Evolutionary conservation across 2,888 invertebrate species (phyloP), one percentile per base, ranked within the genome.

Genomic region (Dyspetes luteomarginatus): DNA sequence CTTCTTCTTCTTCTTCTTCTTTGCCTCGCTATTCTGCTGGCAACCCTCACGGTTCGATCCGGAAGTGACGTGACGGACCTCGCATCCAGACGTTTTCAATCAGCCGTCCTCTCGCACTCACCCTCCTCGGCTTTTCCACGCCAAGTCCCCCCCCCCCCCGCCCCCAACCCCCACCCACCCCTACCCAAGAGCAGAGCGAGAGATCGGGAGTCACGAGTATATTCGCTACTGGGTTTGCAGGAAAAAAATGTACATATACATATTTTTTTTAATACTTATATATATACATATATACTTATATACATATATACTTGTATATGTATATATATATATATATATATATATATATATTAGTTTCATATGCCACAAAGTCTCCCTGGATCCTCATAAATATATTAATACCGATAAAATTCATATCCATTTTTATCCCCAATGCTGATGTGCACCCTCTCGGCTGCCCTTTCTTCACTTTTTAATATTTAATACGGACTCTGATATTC

Each of bases 61-160:
- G 81, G 84, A 82, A 83, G 82, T 84, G 79, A 84, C 82, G 83
- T 84, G 83, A 83, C 83, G 81, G 79, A 72, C 82, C 76, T 74
- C 78, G 73, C 82, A 78, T 82, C 83, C 76, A 72, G 81, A 81
- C 82, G 75, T 82, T 81, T 84, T 84, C 82, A 82, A 84, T 84
- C 83, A 82, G 71, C 71, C 74, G 52, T 26, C 65, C 48, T n/a
- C 55, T 52, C 65, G 30, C 50, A 28, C 36, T 28, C 24, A 50
- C 48, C 58, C 17, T 15, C 24, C 26, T 60, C 22, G 50, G 30
- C 26, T 50, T 62, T 45, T 36, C 24, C 64, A 7, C 24, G n/a
- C 55, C 15, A 17, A 17, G 1, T 28, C 43, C 19, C 55, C 28
- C 41, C 30, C 52, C 24, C 17, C 17, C 48, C 43, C 26, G 26